Evolutionary conservation across 2,888 invertebrate genomes (phyloP).

Genomic region (Noctua pronuba): DNA sequence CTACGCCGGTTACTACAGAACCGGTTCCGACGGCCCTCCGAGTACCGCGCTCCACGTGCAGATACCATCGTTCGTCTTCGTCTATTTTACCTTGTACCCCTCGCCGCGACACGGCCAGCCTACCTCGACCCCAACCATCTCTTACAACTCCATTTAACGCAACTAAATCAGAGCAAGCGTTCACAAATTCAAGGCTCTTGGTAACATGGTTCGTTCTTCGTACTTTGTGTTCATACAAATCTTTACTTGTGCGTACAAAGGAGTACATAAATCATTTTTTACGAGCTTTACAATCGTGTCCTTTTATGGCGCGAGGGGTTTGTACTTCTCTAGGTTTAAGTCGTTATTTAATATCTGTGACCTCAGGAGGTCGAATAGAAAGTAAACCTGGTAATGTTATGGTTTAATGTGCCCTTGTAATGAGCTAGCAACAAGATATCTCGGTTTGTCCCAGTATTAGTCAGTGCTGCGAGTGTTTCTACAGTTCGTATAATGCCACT

Average conservation of each 20-base stretch:
- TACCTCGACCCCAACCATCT: constrained; percentile 65
- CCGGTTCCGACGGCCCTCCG: constrained; percentile 81
- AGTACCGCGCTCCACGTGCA: constrained; percentile 81
- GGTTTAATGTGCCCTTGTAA: constrained; percentile 38
- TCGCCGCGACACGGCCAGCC: constrained; percentile 59
- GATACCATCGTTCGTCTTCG: constrained; percentile 86
- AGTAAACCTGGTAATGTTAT: constrained; percentile 38
- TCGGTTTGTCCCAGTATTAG: constrained; percentile 15
- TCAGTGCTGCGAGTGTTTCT: constrained; percentile 13
- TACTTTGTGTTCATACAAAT: constrained; percentile 73
- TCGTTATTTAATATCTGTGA: constrained; percentile 60
- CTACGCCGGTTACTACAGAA: constrained; percentile 84
- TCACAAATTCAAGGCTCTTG: constrained; percentile 54
- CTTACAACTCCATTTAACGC: constrained; percentile 58
- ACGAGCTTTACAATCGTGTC: constrained; percentile 73
- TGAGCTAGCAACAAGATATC: constrained; percentile 21
- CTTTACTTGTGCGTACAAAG: constrained; percentile 75
- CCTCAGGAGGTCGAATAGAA: constrained; percentile 59
- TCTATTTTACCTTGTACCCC: constrained; percentile 82
- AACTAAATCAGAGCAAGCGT: constrained; percentile 57
- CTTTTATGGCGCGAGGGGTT: constrained; percentile 61
- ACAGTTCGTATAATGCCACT: constrained; percentile 24
- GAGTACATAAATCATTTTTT: constrained; percentile 81
- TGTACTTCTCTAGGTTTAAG: constrained; percentile 56
- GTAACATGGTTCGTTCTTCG: constrained; percentile 63